These are phyloP conservation scores for Tyto alba DNA, from an alignment of 2,113 vertebrate genomes.

Conservation along the genomic window DNA sequence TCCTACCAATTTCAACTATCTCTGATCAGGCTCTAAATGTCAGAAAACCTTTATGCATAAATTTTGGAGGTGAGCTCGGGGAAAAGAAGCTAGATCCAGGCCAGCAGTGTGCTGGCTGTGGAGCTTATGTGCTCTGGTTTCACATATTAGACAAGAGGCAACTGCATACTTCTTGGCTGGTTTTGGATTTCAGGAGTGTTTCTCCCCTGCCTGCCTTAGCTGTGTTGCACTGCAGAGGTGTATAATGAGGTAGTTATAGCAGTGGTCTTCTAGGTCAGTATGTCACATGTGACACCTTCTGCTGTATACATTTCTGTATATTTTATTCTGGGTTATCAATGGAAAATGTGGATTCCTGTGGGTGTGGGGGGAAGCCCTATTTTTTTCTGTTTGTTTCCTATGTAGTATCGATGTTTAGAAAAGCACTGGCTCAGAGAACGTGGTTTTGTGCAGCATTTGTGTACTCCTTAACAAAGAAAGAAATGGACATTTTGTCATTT, in stretches of 20 bases:
- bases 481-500: not conserved
- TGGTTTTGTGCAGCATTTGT: not conserved
- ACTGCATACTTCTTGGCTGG: not conserved
- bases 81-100: not conserved
- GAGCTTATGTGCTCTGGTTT: not conserved
- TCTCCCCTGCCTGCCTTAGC: not conserved
- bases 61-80: not conserved
- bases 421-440: not conserved
- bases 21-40: not conserved
- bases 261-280: not conserved
- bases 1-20: rapidly evolving
- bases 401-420: not conserved
- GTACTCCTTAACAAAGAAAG: not conserved
- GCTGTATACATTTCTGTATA: rapidly evolving
- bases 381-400: not conserved
- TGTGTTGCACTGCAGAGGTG: not conserved
- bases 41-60: not conserved
- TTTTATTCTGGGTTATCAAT: not conserved
- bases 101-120: not conserved
- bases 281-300: not conserved
- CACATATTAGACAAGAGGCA: not conserved
- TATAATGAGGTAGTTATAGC: not conserved
- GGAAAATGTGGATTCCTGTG: not conserved
- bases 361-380: rapidly evolving
- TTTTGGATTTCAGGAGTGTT: not conserved